Base-by-base conservation (phyloP, 2,113 vertebrate species). In the Pica pica region DNA sequence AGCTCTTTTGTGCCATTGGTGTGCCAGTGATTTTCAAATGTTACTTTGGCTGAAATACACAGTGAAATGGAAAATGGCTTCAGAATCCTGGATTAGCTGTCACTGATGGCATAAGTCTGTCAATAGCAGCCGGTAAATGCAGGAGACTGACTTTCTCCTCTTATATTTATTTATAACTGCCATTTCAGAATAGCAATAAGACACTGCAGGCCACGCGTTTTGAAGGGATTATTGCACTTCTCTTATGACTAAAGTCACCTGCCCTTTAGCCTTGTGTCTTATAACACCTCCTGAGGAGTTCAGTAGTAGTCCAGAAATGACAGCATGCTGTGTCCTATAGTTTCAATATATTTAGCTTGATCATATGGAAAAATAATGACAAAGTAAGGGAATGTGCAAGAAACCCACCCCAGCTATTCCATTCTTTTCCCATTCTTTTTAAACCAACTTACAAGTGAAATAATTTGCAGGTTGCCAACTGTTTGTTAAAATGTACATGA, bases 121-220 rank as follows among this genome's bases (percentile, higher is more conserved):
- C 96, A 91, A 92, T 88, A 94, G 88, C 22, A 94, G 87, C 80
- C 13, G 1, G 92, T 46, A 90, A 91, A 73, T 68, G 80, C 73
- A 3, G 39, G 75, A 90, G 92, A 83, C 85, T 80, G 92, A 89
- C 86, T 95, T 84, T 57, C 75, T 53, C 44, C 83, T 89, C 97
- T 96, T 95, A 95, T 92, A 97, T 95, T 96, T 97, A 96, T 92
- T 97, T 95, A 97, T 95, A 92, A 95, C 96, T 97, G 95, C 96
- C 89, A 80, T 96, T 95, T 94, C 95, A 82, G 95, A 95, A 74
- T 77, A 88, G 96, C 93, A 95, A 70, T 96, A 78, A 93, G 96
- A 95, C 96, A 50, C 94, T 63, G 26, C 90, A 89, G 96, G 94
- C 76, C 61, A 76, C 44, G 91, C 53, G 60, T 97, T 94, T 87